phyloP scores from a whole-genome alignment of 37 sponge, comb jelly and placozoan genomes.

The Mnemiopsis leidyi region DNA sequence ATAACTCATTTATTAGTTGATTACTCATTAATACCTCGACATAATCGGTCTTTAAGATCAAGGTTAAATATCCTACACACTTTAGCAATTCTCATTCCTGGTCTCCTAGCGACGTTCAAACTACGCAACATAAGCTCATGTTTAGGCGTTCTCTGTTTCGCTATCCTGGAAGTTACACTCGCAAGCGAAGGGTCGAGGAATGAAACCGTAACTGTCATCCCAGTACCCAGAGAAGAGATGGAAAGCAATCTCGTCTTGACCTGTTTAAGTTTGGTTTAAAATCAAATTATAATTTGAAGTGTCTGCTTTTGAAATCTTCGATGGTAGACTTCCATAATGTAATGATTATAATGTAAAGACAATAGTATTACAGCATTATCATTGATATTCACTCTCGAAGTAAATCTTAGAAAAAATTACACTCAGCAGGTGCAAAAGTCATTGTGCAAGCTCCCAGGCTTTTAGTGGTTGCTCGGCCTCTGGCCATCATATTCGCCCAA shows the following conservation, averaged over 20 bases:
- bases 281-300: neutral
- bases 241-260: conserved; percentile 42
- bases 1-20: neutral
- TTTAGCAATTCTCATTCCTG: neutral
- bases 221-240: conserved; percentile 37
- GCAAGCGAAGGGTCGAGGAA: conserved; percentile 33
- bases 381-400: too few relatives aligned
- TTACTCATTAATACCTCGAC: neutral
- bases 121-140: neutral
- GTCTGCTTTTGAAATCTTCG: too few relatives aligned
- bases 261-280: neutral
- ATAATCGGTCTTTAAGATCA: neutral
- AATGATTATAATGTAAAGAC: too few relatives aligned
- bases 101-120: neutral
- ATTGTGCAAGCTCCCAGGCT: too few relatives aligned
- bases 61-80: neutral
- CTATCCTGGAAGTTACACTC: neutral
- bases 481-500: too few relatives aligned
- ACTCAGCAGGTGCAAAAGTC: too few relatives aligned
- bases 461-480: too few relatives aligned
- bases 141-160: neutral
- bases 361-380: too few relatives aligned
- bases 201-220: conserved; percentile 46
- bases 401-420: too few relatives aligned
- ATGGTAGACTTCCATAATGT: too few relatives aligned